phyloP scores from a whole-genome alignment of 1,140 invertebrate species.

The Octopus bimaculoides region DNA sequence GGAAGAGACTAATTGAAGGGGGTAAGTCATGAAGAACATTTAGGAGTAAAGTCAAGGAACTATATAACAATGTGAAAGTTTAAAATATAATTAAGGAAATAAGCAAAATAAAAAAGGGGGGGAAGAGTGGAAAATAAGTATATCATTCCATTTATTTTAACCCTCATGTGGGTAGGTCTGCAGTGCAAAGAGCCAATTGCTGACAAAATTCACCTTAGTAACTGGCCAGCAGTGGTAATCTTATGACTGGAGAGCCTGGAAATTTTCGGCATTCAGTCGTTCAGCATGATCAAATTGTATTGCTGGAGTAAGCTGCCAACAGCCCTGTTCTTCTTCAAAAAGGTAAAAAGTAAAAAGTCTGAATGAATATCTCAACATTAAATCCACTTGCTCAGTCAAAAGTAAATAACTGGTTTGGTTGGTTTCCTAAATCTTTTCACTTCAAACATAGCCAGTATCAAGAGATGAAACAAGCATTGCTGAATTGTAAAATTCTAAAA shows the following conservation, averaged over 20 bases:
- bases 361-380: slow-evolving; percentile 11
- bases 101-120: too few relatives aligned
- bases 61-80: too few relatives aligned
- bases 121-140: too few relatives aligned
- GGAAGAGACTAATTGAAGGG: too few relatives aligned
- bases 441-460: background rate
- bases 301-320: background rate
- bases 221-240: too few relatives aligned
- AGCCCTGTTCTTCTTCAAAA: slow-evolving; percentile 4
- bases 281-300: background rate
- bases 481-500: background rate
- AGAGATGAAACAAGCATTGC: slow-evolving; percentile 9
- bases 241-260: background rate
- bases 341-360: background rate
- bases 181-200: too few relatives aligned
- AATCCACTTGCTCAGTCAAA: slow-evolving; percentile 4
- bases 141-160: too few relatives aligned
- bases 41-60: too few relatives aligned
- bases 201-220: too few relatives aligned
- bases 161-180: too few relatives aligned
- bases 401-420: slow-evolving; percentile 1
- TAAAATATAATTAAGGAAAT: too few relatives aligned
- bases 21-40: too few relatives aligned
- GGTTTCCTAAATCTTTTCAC: slow-evolving; percentile 1
- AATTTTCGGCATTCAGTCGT: background rate